Percentiles rank a stretch among this genome's conserved stretches.
phyloP scores from a whole-genome alignment of 2,113 vertebrate species.

The Chionodraco myersi region DNA sequence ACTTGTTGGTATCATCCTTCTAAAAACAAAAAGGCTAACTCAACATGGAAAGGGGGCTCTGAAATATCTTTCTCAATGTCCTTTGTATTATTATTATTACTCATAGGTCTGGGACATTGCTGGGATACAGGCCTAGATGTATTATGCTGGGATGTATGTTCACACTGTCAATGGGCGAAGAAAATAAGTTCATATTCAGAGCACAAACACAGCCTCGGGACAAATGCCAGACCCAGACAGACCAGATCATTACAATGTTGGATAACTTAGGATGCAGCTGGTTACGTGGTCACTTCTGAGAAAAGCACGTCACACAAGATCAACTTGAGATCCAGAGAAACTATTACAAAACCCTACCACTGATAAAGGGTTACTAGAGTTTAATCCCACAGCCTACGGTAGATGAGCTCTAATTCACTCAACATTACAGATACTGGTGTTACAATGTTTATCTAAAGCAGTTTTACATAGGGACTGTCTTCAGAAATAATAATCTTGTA shows the following conservation, averaged over 20 bases:
- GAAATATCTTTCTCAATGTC: conserved; percentile 46
- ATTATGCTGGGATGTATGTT: conserved; percentile 28
- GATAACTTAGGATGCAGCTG: neutral
- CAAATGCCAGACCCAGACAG: conserved; percentile 33
- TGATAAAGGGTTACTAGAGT: neutral
- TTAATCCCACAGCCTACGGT: conserved; percentile 16
- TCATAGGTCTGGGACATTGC: conserved; percentile 35
- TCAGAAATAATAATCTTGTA: conserved; percentile 29
- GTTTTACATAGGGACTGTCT: neutral
- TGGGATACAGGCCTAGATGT: conserved; percentile 49
- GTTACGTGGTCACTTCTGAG: neutral
- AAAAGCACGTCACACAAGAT: conserved; percentile 18
- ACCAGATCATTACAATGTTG: conserved; percentile 18
- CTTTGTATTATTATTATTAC: conserved; percentile 35
- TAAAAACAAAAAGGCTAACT: conserved; percentile 16
- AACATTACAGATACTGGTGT: neutral
- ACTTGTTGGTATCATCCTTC: conserved; percentile 52
- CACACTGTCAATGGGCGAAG: conserved; percentile 47
- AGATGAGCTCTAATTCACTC: conserved; percentile 13
- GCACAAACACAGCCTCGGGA: conserved; percentile 21
- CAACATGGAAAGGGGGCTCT: conserved; percentile 8
- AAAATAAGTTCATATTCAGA: conserved; percentile 28
- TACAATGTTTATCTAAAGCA: conserved; percentile 31
- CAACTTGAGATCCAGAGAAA: neutral
- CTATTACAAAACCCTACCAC: neutral